A percentile compares a stretch with the other conserved stretches of the same genome.
phyloP scores from a whole-genome alignment of 2,113 vertebrate species.

The Hemiprocne comata region DNA sequence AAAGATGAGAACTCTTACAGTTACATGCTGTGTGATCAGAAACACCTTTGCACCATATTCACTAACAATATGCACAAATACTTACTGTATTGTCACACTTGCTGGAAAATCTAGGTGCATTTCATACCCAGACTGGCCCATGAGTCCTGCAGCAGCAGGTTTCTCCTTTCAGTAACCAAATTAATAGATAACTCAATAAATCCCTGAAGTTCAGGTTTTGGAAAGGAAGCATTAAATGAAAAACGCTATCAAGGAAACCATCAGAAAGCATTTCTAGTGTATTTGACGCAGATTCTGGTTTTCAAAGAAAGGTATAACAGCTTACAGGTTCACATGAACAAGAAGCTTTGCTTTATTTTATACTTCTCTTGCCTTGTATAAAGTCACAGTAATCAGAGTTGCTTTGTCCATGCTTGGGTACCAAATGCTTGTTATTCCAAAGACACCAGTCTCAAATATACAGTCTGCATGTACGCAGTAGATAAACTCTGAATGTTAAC shows the following conservation, averaged over 20 bases:
- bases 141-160: background rate
- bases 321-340: too few species aligned
- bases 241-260: background rate
- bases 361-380: background rate
- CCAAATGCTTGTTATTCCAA: background rate
- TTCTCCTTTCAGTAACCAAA: background rate
- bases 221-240: background rate
- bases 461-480: background rate
- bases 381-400: background rate
- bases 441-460: background rate
- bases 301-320: background rate
- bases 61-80: background rate
- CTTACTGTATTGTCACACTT: background rate
- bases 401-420: too few species aligned
- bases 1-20: background rate
- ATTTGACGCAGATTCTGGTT: background rate
- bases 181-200: background rate
- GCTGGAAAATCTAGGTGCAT: background rate
- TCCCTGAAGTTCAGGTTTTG: background rate
- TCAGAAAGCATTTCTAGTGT: background rate
- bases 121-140: background rate
- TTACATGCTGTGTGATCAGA: background rate
- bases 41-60: background rate
- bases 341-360: background rate
- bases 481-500: background rate